phyloP scores from a whole-genome alignment of 1,140 invertebrate genomes.

The Epicauta chinensis region DNA sequence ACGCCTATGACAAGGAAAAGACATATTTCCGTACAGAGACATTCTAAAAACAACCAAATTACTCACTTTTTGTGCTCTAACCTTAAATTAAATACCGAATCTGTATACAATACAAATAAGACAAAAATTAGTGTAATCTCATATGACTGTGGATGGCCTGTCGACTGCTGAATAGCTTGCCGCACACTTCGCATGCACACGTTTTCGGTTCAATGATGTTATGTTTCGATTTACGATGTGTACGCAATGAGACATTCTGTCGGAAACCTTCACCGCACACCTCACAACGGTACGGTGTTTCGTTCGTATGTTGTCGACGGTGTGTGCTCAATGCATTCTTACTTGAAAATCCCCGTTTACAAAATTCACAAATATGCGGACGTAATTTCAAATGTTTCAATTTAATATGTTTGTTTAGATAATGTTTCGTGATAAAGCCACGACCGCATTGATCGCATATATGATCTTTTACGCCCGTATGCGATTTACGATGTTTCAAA shows the following conservation, averaged over 20 bases:
- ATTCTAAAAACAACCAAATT: too few species aligned
- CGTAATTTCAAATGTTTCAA: constrained; percentile 7
- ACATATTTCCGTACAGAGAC: too few species aligned
- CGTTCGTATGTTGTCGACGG: constrained; percentile 8
- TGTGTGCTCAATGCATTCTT: constrained; percentile 2
- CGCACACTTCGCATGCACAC: constrained; percentile 3
- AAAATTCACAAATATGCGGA: constrained; percentile 9
- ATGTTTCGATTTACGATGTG: constrained; percentile 9
- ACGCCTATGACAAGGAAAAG: too few species aligned
- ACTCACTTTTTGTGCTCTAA: too few species aligned
- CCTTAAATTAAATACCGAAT: too few species aligned
- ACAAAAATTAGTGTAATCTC: constrained; percentile 1
- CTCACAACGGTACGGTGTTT: constrained; percentile 9
- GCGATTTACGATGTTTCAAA: constrained; percentile 1
- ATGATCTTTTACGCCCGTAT: constrained; percentile 3
- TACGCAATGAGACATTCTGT: constrained; percentile 8
- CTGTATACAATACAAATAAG: too few species aligned
- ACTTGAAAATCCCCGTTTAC: constrained; percentile 6
- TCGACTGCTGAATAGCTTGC: background rate
- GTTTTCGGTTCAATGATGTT: constrained; percentile 7
- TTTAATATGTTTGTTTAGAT: constrained; percentile 9
- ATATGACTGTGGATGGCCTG: constrained; percentile 3
- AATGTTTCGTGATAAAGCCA: constrained; percentile 2
- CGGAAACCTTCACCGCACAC: constrained; percentile 9
- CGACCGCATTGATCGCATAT: constrained; percentile 7